Evolutionary conservation across 2,797 vertebrate genomes (phyloP).

Genomic region (Esox lucius): DNA sequence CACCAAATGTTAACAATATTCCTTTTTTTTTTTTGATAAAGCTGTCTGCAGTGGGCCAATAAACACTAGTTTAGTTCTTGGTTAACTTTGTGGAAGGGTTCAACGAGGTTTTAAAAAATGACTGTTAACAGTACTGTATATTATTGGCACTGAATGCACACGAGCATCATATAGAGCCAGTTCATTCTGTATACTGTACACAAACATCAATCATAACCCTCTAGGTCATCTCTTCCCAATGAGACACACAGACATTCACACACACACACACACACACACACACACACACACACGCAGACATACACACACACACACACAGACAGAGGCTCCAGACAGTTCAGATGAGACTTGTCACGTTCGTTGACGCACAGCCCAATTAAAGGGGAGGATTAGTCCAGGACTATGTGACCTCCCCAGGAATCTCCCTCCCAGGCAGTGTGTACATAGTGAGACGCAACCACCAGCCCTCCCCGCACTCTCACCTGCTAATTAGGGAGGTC

Average conservation of each 20-base stretch:
- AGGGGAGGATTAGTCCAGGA: conserved; percentile 81
- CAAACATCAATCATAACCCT: conserved; percentile 42
- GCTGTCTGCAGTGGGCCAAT: conserved; percentile 63
- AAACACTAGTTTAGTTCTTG: conserved; percentile 57
- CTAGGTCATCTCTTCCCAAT: conserved; percentile 30
- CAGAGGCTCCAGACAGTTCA: conserved; percentile 65
- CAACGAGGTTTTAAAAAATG: conserved; percentile 41
- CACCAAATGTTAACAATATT: conserved; percentile 58
- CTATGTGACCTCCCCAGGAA: conserved; percentile 82
- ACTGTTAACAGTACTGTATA: conserved; percentile 21
- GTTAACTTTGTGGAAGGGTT: conserved; percentile 42
- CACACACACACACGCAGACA: conserved; percentile 2
- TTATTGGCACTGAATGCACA: conserved; percentile 16
- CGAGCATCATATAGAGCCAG: conserved; percentile 30
- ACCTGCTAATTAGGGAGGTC: conserved; percentile 79
- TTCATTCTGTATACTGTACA: conserved; percentile 42
- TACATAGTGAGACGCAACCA: conserved; percentile 74
- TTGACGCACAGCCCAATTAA: conserved; percentile 81
- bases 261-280: conserved; percentile 14
- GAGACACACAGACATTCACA: conserved; percentile 3
- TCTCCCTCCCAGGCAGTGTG: conserved; percentile 73
- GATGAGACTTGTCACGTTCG: conserved; percentile 77
- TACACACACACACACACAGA: conserved; percentile 24
- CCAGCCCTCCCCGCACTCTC: conserved; percentile 77
- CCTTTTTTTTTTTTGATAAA: conserved; percentile 61